These are phyloP conservation scores for Carlito syrichta DNA, from an alignment of 2,113 vertebrate species.

Conservation along the genomic window DNA sequence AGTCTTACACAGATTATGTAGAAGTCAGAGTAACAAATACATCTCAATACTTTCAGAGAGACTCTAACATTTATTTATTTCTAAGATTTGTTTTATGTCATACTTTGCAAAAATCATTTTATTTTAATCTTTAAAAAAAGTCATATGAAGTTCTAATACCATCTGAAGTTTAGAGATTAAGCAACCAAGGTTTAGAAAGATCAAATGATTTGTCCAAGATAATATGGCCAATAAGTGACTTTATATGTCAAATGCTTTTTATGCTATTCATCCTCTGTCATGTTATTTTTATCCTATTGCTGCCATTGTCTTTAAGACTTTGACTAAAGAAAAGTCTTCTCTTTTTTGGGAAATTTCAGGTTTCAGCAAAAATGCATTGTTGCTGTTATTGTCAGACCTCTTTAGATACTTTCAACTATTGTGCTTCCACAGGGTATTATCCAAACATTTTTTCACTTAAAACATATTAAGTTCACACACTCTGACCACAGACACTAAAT, in stretches of 20 bases:
- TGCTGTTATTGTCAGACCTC: neutral
- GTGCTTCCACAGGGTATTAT: neutral
- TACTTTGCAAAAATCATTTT: conserved; percentile 15
- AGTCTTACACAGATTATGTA: neutral
- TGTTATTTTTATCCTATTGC: neutral
- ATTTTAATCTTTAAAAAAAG: conserved; percentile 5
- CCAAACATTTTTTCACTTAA: neutral
- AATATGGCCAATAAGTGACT: neutral
- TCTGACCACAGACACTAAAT: neutral
- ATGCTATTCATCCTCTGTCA: neutral
- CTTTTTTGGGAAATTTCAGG: neutral
- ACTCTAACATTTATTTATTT: neutral
- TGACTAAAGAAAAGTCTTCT: no score
- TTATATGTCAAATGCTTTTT: neutral
- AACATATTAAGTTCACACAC: neutral
- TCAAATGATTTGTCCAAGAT: neutral
- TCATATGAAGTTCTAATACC: neutral
- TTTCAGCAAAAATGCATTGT: neutral
- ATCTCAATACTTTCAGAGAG: neutral
- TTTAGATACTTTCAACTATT: neutral
- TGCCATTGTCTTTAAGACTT: neutral
- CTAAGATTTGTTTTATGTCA: neutral
- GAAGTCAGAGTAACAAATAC: neutral
- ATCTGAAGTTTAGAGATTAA: conserved; percentile 11
- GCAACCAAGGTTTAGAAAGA: neutral